These are phyloP conservation scores for Apantesis nais DNA, from an alignment of 2,888 invertebrate species.

Conservation along the genomic window DNA sequence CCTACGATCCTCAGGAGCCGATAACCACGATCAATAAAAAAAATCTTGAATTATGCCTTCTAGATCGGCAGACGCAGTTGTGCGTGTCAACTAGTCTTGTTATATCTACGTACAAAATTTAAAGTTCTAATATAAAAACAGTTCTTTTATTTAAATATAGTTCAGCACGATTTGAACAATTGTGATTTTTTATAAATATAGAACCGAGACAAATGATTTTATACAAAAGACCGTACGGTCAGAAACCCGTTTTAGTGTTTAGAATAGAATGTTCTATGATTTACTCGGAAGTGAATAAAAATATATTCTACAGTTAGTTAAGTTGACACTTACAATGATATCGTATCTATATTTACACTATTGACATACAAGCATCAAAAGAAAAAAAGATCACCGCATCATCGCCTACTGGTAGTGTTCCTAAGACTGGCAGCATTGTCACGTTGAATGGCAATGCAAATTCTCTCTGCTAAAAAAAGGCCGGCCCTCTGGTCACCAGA, in stretches of 20 bases:
- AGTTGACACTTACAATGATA: too few species aligned
- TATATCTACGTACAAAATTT: not conserved
- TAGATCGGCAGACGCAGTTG: too few species aligned
- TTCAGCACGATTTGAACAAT: constrained; percentile 3
- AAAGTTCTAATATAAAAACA: not conserved
- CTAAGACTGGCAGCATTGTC: too few species aligned
- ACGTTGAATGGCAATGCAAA: too few species aligned
- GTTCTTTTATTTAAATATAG: not conserved
- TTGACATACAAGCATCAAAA: too few species aligned
- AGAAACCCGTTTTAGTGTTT: not conserved
- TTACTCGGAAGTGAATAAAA: not conserved
- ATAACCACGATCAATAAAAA: not conserved
- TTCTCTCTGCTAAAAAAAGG: too few species aligned
- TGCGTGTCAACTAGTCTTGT: not conserved
- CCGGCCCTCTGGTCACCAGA: too few species aligned
- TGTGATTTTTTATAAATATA: not conserved
- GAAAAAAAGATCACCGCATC: too few species aligned
- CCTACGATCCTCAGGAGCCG: not conserved
- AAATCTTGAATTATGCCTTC: too few species aligned
- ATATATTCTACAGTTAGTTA: not conserved
- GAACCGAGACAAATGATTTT: not conserved
- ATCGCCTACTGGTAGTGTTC: too few species aligned
- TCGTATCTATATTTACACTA: too few species aligned
- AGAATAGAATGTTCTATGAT: not conserved
- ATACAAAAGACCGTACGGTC: not conserved